Conservation (phyloP, 2,888 invertebrate genomes). For the Agrotis clavis region DNA sequence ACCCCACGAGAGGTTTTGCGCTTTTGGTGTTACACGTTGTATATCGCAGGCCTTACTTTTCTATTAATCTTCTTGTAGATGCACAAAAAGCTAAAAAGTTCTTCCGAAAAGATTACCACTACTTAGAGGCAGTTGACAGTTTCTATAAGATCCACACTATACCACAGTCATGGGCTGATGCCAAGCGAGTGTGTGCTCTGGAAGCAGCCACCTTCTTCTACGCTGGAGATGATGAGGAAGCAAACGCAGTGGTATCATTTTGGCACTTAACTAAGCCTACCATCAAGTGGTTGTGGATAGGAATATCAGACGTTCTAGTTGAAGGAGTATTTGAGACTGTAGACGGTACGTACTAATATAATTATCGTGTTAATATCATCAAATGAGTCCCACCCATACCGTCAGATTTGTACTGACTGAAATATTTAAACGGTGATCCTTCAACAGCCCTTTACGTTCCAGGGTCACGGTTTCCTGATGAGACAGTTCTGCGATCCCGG, state of each 20-base stretch:
- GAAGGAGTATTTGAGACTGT: constrained; percentile 64
- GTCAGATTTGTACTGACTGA: too few relatives aligned
- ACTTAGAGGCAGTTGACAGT: constrained; percentile 42
- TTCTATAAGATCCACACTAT: constrained; percentile 39
- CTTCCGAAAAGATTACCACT: constrained; percentile 66
- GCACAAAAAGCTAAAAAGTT: constrained; percentile 54
- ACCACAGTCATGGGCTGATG: constrained; percentile 24
- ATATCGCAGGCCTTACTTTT: too few relatives aligned
- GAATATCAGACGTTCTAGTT: constrained; percentile 53
- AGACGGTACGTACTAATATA: constrained; percentile 31
- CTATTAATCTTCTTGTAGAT: constrained; percentile 14
- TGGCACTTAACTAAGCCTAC: constrained; percentile 20
- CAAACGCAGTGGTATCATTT: constrained; percentile 18
- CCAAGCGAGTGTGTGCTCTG: constrained; percentile 24
- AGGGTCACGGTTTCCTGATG: too few relatives aligned
- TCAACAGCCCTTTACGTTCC: too few relatives aligned
- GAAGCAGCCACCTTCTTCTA: constrained; percentile 31
- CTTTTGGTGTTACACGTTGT: too few relatives aligned
- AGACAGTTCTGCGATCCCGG: too few relatives aligned
- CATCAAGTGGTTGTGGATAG: constrained; percentile 45
- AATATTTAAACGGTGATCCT: too few relatives aligned
- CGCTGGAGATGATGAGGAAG: constrained; percentile 15
- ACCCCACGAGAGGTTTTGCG: too few relatives aligned
- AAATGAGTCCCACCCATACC: too few relatives aligned
- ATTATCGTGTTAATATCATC: too few relatives aligned